These are phyloP conservation scores for Amblyopsis rosae DNA, from an alignment of 2,113 vertebrate species.

Conservation along the genomic window DNA sequence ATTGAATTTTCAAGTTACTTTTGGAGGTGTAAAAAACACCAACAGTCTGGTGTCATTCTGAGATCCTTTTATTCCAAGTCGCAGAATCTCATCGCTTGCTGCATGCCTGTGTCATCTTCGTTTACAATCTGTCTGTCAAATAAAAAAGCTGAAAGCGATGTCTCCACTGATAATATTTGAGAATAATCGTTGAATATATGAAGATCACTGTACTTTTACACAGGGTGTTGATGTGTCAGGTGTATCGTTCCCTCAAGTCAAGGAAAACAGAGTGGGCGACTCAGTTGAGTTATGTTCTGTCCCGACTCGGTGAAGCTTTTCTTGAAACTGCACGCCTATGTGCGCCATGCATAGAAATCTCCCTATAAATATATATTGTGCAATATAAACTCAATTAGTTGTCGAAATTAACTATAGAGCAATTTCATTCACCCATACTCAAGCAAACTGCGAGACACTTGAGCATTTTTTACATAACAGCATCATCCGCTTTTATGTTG, in stretches of 20 bases:
- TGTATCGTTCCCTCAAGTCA: constrained; percentile 58
- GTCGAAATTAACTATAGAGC: neutral
- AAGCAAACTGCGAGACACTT: constrained; percentile 65
- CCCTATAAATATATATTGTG: neutral
- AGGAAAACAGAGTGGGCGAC: constrained; percentile 57
- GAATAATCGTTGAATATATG: neutral
- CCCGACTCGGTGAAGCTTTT: constrained; percentile 31
- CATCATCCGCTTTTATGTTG: constrained; percentile 81
- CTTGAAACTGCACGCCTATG: constrained; percentile 48
- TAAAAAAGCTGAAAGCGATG: constrained; percentile 16
- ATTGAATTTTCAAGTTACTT: constrained; percentile 8
- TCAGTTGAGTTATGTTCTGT: constrained; percentile 52
- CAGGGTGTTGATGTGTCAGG: constrained; percentile 59
- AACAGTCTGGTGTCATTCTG: neutral
- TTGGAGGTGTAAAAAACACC: neutral
- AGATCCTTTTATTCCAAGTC: constrained; percentile 12
- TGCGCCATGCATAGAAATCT: constrained; percentile 24
- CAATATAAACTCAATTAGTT: constrained; percentile 2
- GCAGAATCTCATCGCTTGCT: constrained; percentile 20
- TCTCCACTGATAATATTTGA: constrained; percentile 17
- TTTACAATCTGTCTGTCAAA: constrained; percentile 19
- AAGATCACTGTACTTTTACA: neutral
- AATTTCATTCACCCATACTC: constrained; percentile 10
- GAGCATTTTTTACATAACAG: constrained; percentile 79
- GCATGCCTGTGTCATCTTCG: constrained; percentile 57